phyloP scores from a whole-genome alignment of 1,140 invertebrate genomes.

The Lanistes nyassanus region DNA sequence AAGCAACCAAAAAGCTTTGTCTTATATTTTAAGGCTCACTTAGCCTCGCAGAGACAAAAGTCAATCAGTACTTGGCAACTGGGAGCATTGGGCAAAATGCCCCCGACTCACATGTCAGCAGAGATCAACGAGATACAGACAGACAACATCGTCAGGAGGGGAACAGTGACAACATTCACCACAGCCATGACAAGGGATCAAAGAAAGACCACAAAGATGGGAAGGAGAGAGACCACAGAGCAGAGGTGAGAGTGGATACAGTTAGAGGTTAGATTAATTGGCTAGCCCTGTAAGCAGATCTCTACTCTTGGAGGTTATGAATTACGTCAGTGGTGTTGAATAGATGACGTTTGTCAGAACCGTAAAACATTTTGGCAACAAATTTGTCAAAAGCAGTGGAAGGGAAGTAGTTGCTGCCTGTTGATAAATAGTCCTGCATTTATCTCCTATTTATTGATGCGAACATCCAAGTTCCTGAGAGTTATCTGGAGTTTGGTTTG shows the following conservation, averaged over 20 bases:
- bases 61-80: conserved; percentile 42
- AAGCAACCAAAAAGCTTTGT: conserved; percentile 10
- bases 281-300: too few species aligned
- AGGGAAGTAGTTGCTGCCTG: too few species aligned
- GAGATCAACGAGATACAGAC: conserved; percentile 22
- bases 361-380: too few species aligned
- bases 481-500: too few species aligned
- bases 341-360: too few species aligned
- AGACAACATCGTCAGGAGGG: conserved; percentile 31
- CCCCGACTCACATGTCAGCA: not conserved
- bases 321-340: too few species aligned
- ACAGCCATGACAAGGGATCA: conserved; percentile 24
- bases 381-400: too few species aligned
- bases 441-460: too few species aligned
- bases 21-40: conserved; percentile 36
- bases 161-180: conserved; percentile 25
- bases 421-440: too few species aligned
- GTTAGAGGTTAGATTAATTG: not conserved
- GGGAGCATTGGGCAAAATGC: conserved; percentile 28
- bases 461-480: too few species aligned
- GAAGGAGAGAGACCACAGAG: conserved; percentile 26
- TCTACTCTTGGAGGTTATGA: too few species aligned
- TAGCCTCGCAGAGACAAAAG: conserved; percentile 44
- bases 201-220: conserved; percentile 20
- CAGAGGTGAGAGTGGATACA: not conserved